A percentile compares a stretch with the other conserved stretches of the same genome.
Conservation (phyloP, 2,797 vertebrate genomes). For the Nasua narica region DNA sequence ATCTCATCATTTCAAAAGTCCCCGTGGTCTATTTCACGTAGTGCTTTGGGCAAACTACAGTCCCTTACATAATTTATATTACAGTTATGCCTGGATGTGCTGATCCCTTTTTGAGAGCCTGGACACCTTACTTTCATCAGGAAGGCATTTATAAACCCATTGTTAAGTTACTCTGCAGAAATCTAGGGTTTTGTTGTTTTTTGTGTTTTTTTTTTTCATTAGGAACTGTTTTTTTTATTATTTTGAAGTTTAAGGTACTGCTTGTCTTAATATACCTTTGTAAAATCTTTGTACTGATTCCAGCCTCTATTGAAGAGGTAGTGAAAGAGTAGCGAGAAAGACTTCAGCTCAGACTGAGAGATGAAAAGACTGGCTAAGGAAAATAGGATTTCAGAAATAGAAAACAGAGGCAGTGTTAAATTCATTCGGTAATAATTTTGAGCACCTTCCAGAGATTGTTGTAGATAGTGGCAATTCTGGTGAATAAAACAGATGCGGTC, state of each 20-base stretch:
- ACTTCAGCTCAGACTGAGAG: neutral
- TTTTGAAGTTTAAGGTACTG: neutral
- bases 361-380: neutral
- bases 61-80: neutral
- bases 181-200: neutral
- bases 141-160: neutral
- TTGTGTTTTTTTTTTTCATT: neutral
- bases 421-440: neutral
- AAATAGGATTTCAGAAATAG: neutral
- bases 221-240: neutral
- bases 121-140: neutral
- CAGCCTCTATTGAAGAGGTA: neutral
- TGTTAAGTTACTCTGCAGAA: neutral
- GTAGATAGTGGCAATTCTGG: neutral
- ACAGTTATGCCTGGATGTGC: neutral
- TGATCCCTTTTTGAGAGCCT: neutral
- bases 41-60: neutral
- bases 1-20: neutral
- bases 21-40: neutral
- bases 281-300: neutral
- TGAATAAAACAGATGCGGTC: neutral
- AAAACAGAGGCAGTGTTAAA: neutral
- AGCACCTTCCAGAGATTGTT: neutral
- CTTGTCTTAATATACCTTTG: neutral
- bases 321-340: neutral